A percentile compares a stretch with the other conserved stretches of the same genome.
These are phyloP conservation scores for Drosophila sulfurigaster DNA, from an alignment of 1,140 invertebrate species.

Conservation along the genomic window DNA sequence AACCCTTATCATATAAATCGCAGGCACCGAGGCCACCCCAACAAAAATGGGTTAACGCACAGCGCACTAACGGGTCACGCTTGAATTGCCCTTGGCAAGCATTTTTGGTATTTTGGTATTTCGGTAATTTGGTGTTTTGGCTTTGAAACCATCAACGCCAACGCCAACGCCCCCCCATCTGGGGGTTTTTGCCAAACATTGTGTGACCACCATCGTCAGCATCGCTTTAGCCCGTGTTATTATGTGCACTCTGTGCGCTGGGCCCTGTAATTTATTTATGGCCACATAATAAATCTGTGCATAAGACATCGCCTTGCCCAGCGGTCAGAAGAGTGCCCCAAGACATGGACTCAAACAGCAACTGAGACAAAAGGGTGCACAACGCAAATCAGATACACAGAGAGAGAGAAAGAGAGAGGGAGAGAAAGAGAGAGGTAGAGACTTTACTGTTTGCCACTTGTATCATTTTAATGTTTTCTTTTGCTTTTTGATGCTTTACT, in stretches of 20 bases:
- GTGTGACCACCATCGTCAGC: slow-evolving; percentile 9
- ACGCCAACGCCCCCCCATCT: neutral
- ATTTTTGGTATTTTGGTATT: slow-evolving; percentile 31
- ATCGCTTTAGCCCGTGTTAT: slow-evolving; percentile 33
- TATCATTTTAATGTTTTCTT: slow-evolving; percentile 69
- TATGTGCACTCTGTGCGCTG: slow-evolving; percentile 62
- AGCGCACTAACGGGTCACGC: slow-evolving; percentile 39
- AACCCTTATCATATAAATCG: slow-evolving; percentile 77
- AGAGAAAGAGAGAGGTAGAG: neutral
- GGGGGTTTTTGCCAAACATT: too few relatives aligned
- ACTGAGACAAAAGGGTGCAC: slow-evolving; percentile 27
- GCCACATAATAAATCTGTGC: slow-evolving; percentile 82
- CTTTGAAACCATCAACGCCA: slow-evolving; percentile 11
- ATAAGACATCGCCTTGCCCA: slow-evolving; percentile 68
- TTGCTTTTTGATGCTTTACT: slow-evolving; percentile 64
- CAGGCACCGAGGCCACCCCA: neutral
- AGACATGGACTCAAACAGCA: slow-evolving; percentile 7
- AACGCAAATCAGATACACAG: neutral
- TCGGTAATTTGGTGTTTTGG: slow-evolving; percentile 27
- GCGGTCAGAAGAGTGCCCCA: slow-evolving; percentile 30
- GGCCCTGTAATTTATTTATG: slow-evolving; percentile 79
- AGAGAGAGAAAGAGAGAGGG: slow-evolving; percentile 1
- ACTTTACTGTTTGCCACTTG: slow-evolving; percentile 10
- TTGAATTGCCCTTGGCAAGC: slow-evolving; percentile 45
- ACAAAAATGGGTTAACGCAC: slow-evolving; percentile 15